Base-by-base conservation (phyloP, 2,888 invertebrate species). In the Galeopsomyia nigrocyanea region DNA sequence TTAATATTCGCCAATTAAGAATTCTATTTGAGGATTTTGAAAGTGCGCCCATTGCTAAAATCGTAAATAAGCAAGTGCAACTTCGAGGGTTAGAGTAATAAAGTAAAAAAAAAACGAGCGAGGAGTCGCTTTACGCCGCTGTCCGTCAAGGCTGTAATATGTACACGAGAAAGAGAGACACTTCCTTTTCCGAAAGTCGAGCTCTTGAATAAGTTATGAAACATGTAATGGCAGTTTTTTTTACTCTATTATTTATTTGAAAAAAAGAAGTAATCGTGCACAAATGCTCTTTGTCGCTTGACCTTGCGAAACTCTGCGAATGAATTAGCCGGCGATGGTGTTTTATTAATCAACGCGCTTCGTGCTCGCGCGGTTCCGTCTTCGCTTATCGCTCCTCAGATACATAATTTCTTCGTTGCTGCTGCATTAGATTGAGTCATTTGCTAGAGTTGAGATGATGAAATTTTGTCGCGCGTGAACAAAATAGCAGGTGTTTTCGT, bases 141-240 rank as follows among this genome's bases (percentile, higher is more conserved):
- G 10, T 39, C 10, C 39, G 39, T 39, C 39, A 39, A 39, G 39
- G 5, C 13, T 39, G 39, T 7, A 39, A 39, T 39, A 39, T 13
- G 10, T 39, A 13, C 10, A 39, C 10, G 1, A 39, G 39, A 39
- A 39, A 56, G n/a, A 31, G 19, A 13, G 10, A 56, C 49, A 51
- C 72, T 68, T 72, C 58, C 60, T 72, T 68, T 72, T 53, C 53
- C 68, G 60, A 64, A 72, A 72, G 39, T 49, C 49, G 60, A 49
- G 31, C 26, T 71, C 57, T 67, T 62, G 56, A 71, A 71, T 66
- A 67, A 67, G 26, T 67, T 66, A 62, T 56, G 61, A 71, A 55
- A 71, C 39, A 5, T 10, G 39, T 39, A 39, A 39, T 10, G 39
- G 10, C 39, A 26, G 26, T 26, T 39, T 13, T 3, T 31, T 39